Evolutionary conservation across 2,797 vertebrate species (phyloP).

Genomic region (Myotis planiceps): DNA sequence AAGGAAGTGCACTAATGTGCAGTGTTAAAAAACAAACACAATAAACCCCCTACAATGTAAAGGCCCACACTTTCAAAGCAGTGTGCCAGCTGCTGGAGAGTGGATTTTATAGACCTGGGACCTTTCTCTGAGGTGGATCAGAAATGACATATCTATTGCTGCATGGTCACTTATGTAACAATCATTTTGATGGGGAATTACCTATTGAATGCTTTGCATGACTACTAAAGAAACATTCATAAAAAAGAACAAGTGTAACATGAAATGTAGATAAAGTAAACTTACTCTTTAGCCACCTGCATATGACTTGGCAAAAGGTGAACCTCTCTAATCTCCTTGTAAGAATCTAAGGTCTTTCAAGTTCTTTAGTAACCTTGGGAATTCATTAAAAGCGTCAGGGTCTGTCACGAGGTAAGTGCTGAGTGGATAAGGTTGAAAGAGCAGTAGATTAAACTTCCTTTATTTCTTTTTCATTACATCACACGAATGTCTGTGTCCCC

Average conservation of each 20-base stretch:
- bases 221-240: background rate
- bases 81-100: background rate
- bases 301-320: background rate
- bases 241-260: background rate
- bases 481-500: background rate
- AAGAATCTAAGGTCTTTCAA: background rate
- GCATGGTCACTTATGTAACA: background rate
- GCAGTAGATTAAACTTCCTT: conserved; percentile 43
- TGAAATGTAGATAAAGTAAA: background rate
- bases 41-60: background rate
- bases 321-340: background rate
- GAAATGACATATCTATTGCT: background rate
- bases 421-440: conserved; percentile 29
- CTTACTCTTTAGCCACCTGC: background rate
- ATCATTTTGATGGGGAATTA: background rate
- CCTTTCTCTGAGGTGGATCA: background rate
- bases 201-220: background rate
- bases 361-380: conserved; percentile 25
- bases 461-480: conserved; percentile 49
- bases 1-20: conserved; percentile 32
- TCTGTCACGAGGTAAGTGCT: background rate
- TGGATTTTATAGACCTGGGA: background rate
- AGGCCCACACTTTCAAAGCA: background rate
- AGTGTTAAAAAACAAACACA: conserved; percentile 35
- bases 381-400: conserved; percentile 14